A percentile compares a stretch with the other conserved stretches of the same genome.
Evolutionary conservation across 30 jellyfish, hydroid and myxozoan genomes (phyloP).

Genomic region (Morbakka virulenta): DNA sequence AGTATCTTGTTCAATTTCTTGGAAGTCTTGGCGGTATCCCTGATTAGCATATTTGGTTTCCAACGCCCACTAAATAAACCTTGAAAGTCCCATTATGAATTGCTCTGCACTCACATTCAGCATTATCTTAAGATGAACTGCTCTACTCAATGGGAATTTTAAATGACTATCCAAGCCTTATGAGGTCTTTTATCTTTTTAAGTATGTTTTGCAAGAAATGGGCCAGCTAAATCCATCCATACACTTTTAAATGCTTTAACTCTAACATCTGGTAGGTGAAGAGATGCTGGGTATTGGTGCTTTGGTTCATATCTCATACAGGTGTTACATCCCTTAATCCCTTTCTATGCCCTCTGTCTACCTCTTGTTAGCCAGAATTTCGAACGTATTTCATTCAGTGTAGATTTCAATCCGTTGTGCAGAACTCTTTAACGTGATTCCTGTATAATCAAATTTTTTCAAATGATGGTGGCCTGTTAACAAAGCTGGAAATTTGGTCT

Average conservation of each 20-base stretch:
- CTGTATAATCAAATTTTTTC: slow-evolving; percentile 9
- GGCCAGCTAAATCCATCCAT: slow-evolving; percentile 50
- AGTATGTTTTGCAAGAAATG: slow-evolving; percentile 15
- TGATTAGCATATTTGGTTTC: slow-evolving; percentile 2
- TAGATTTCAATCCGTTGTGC: slow-evolving; percentile 23
- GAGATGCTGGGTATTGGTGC: slow-evolving; percentile 39
- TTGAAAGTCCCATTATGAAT: neutral
- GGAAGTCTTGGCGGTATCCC: slow-evolving; percentile 26
- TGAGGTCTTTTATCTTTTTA: slow-evolving; percentile 12
- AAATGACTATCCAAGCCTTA: slow-evolving; percentile 21
- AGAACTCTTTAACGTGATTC: slow-evolving; percentile 26
- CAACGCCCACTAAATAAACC: slow-evolving; percentile 33
- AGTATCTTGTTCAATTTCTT: neutral
- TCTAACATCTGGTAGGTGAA: slow-evolving; percentile 32
- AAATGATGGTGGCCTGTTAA: slow-evolving; percentile 9
- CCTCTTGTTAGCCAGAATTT: slow-evolving; percentile 26
- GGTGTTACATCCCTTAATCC: neutral
- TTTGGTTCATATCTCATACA: slow-evolving; percentile 24
- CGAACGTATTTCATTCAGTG: slow-evolving; percentile 27
- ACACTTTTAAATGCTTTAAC: slow-evolving; percentile 31
- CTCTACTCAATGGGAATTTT: slow-evolving; percentile 15
- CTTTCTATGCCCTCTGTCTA: slow-evolving; percentile 7
- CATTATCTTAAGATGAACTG: slow-evolving; percentile 33
- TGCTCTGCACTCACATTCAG: slow-evolving; percentile 6
- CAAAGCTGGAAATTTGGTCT: slow-evolving; percentile 32